A percentile compares a stretch with the other conserved stretches of the same genome.
Evolutionary conservation across 35 echinoderm and acorn worm genomes (phyloP).

Genomic region (Ophioderma brevispina): DNA sequence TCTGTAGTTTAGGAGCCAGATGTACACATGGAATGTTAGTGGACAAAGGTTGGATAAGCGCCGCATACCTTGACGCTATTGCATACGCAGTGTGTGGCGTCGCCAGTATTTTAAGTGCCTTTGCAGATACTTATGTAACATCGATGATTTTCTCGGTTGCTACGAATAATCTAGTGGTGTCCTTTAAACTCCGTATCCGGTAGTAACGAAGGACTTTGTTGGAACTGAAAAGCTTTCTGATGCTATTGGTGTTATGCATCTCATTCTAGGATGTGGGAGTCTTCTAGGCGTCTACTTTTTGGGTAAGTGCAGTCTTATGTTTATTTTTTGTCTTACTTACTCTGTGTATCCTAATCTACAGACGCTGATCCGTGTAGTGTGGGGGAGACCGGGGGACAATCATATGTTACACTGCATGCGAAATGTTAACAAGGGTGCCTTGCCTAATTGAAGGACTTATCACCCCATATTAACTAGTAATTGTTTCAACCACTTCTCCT

Average conservation of each 20-base stretch:
- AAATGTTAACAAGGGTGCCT: no score
- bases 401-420: no score
- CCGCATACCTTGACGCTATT: neutral
- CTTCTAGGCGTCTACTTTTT: neutral
- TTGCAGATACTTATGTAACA: neutral
- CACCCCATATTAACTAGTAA: no score
- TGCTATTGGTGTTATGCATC: neutral
- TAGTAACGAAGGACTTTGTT: neutral
- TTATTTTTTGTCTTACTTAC: no score
- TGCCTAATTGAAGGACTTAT: no score
- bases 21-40: neutral
- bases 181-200: neutral
- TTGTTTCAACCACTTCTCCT: no score
- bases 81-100: neutral
- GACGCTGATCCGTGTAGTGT: no score
- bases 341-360: no score
- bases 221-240: neutral
- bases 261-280: neutral
- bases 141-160: neutral
- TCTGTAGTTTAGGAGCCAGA: neutral
- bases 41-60: neutral
- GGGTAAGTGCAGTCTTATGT: neutral
- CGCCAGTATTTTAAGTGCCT: constrained; percentile 8
- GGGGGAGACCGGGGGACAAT: no score
- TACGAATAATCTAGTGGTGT: neutral